Conservation (phyloP, 2,888 invertebrate genomes). For the Ectemnius continuus region DNA sequence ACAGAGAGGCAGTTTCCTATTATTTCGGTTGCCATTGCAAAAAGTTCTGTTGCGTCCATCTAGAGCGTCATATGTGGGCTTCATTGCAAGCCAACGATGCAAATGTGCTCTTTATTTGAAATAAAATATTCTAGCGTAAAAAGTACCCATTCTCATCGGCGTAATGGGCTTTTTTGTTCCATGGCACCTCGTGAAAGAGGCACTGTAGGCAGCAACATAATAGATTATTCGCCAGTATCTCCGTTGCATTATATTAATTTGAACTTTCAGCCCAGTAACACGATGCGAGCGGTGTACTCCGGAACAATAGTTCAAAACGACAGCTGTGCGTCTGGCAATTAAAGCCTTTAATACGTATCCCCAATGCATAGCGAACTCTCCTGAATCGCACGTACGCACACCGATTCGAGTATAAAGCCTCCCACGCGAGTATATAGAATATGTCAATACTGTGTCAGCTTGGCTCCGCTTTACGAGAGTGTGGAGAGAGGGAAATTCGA, state of each 20-base stretch:
- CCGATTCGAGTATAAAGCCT: neutral
- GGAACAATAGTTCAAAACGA: slow-evolving; percentile 10
- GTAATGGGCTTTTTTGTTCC: too few relatives aligned
- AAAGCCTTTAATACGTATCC: slow-evolving; percentile 21
- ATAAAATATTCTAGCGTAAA: too few relatives aligned
- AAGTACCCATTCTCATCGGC: too few relatives aligned
- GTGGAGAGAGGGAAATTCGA: too few relatives aligned
- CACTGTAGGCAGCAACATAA: neutral
- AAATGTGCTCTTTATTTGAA: too few relatives aligned
- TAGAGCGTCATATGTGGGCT: too few relatives aligned
- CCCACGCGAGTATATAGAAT: neutral
- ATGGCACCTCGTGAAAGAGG: too few relatives aligned
- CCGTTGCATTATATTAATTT: slow-evolving; percentile 14
- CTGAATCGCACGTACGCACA: neutral
- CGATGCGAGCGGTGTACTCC: slow-evolving; percentile 10
- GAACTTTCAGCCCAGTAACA: slow-evolving; percentile 34
- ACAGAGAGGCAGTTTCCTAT: slow-evolving; percentile 20
- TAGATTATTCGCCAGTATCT: neutral
- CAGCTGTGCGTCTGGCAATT: slow-evolving; percentile 28
- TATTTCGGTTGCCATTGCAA: too few relatives aligned
- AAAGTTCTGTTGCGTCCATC: too few relatives aligned
- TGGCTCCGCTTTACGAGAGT: too few relatives aligned
- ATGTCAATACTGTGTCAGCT: too few relatives aligned
- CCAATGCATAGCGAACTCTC: slow-evolving; percentile 5
- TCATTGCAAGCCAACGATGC: too few relatives aligned